Evolutionary conservation across 1,140 invertebrate species (phyloP), one percentile per base, ranked within the genome.

Genomic region (Diorhabda carinulata): DNA sequence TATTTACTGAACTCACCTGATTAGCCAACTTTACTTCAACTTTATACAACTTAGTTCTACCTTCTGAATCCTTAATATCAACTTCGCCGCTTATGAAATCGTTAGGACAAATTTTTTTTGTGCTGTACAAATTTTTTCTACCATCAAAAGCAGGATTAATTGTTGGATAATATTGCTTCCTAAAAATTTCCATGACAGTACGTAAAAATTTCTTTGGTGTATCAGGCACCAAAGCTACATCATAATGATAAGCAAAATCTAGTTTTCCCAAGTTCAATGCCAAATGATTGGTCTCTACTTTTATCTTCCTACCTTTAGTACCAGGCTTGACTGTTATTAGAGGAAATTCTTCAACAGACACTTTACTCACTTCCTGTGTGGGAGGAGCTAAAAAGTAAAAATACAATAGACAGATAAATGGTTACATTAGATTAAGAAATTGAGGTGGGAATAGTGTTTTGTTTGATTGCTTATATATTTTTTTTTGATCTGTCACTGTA

Each of bases 91-190:
- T 64, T 42, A 66, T 63, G 10, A 70, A 47, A 9, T 76, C 76
- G 5, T 74, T 57, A 41, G 71, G 60, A 3, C 68, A 70, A 47
- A 82, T 69, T 47, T 57, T 44, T 4, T n/a, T 70, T 2, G 77
- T 42, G 61, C 74, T 76, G 77, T 89, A 91, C 10, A 91, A 78
- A 78, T 89, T 90, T 76, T 88, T 89, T 58, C 83, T 82, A 40
- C 90, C 90, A 81, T 91, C 90, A 83, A 89, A 91, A 7, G 90
- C 89, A 5, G 89, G 87, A 73, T 74, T 68, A 40, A 74, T 67
- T 4, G 78, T 74, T 5, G 80, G 79, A 72, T 80, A 83, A 65
- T 78, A 70, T 71, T 77, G 77, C 40, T 57, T 57, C 10, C 75
- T 67, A 40, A 82, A 81, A 7, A 70, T 66, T 67, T 82, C 77